Evolutionary conservation across 2,888 invertebrate species (phyloP).

Genomic region (Apodemia hepburni): DNA sequence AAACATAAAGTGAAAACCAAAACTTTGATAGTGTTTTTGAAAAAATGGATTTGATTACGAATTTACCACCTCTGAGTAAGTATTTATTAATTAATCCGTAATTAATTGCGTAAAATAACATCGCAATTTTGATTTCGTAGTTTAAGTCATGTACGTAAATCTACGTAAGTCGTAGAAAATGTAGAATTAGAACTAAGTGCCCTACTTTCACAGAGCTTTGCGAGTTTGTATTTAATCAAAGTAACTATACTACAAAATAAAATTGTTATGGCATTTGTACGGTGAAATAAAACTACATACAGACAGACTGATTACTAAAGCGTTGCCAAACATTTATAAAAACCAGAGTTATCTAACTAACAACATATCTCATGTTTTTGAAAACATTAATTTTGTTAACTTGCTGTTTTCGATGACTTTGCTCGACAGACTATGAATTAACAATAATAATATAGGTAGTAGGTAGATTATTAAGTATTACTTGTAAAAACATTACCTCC

Average conservation of each 20-base stretch:
- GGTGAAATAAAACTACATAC: not conserved
- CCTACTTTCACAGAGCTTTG: constrained; percentile 13
- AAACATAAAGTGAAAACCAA: constrained; percentile 68
- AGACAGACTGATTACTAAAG: not conserved
- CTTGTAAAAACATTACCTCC: too few relatives aligned
- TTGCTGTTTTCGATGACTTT: not conserved
- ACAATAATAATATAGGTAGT: too few relatives aligned
- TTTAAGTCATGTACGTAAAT: not conserved
- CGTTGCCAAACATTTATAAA: constrained; percentile 1
- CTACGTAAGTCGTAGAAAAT: constrained; percentile 10
- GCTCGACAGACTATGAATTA: not conserved
- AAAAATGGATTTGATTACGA: constrained; percentile 68
- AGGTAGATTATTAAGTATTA: too few relatives aligned
- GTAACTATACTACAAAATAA: not conserved
- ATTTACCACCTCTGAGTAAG: constrained; percentile 67
- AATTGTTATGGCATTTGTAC: constrained; percentile 1
- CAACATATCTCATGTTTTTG: not conserved
- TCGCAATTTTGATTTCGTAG: not conserved
- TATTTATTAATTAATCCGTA: constrained; percentile 30
- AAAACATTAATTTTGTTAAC: not conserved
- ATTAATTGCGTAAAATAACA: not conserved
- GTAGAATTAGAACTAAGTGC: not conserved
- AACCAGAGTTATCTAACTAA: not conserved
- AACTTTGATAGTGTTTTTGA: constrained; percentile 43
- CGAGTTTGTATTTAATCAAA: not conserved